phyloP scores from a whole-genome alignment of 2,888 invertebrate genomes.

The Omphaloscelis lunosa region DNA sequence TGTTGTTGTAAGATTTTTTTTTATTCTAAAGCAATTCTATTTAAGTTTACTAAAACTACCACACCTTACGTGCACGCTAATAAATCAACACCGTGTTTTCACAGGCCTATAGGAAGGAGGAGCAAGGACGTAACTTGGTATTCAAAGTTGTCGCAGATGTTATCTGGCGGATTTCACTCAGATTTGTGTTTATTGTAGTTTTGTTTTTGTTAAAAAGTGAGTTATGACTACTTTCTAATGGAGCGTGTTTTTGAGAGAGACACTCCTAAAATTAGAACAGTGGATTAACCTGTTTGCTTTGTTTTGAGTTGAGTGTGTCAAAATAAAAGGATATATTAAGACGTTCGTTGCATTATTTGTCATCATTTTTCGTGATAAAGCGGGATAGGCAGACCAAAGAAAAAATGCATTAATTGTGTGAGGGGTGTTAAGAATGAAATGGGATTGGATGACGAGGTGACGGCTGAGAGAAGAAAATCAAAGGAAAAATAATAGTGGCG shows the following conservation, averaged over 20 bases:
- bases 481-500: neutral
- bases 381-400: neutral
- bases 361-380: neutral
- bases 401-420: neutral
- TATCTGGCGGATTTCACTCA: constrained; percentile 73
- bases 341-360: neutral
- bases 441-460: too few relatives aligned
- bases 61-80: neutral
- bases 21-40: neutral
- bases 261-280: constrained; percentile 22
- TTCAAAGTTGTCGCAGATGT: constrained; percentile 64
- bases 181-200: constrained; percentile 66
- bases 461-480: neutral
- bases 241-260: constrained; percentile 40
- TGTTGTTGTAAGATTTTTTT: neutral
- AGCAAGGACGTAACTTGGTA: constrained; percentile 66
- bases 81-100: constrained; percentile 34
- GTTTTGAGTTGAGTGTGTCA: neutral
- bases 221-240: constrained; percentile 72
- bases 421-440: neutral
- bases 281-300: constrained; percentile 9
- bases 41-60: neutral
- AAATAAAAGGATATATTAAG: neutral
- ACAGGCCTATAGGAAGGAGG: neutral
- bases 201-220: constrained; percentile 49